Base-by-base conservation (phyloP, 2,888 invertebrate species). In the Drosophila niveifrons region DNA sequence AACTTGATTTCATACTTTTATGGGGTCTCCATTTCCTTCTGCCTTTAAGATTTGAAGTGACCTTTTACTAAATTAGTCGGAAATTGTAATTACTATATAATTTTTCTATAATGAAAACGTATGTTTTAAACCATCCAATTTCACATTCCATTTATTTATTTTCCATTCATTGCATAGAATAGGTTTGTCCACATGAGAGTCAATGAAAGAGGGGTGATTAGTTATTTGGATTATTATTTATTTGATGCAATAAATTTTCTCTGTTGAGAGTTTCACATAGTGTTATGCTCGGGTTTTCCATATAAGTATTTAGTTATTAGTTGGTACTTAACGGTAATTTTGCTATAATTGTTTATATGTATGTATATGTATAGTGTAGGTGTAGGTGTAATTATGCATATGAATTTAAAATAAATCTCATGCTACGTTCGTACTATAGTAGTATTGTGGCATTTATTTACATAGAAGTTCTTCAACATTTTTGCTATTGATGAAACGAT, bases 161-260 rank as follows among this genome's bases (percentile, higher is more conserved):
- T 23, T 4, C 23, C 23, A 1, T 23, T 23, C 4, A 34, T 23
- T 9, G 10, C 28, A 29, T 18, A 46, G 2, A 1, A 9, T 2
- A n/a, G 3, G 36, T 2, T 29, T 11, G 43, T 4, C 4, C 6
- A 3, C 28, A 47, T 39, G n/a, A n/a, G 7, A 23, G 4, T 18
- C 10, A 53, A 28, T 47, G 2, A 11, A 46, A 15, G 2, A 23
- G 11, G 0, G 10, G 3, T n/a, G 11, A 3, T 43, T 70, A 72
- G 74, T 70, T 86, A 74, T 75, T 86, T 66, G 80, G 75, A 87
- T 82, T 75, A 78, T 78, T 90, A 72, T 89, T 90, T 90, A 87
- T 87, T 90, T 75, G 89, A 87, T 87, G 85, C 90, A 88, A 84
- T 88, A 87, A 88, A 90, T 90, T 55, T 72, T 82, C 78, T 87